Evolutionary conservation across 1,140 invertebrate species (phyloP).

Genomic region (Thaumetopoea pityocampa): DNA sequence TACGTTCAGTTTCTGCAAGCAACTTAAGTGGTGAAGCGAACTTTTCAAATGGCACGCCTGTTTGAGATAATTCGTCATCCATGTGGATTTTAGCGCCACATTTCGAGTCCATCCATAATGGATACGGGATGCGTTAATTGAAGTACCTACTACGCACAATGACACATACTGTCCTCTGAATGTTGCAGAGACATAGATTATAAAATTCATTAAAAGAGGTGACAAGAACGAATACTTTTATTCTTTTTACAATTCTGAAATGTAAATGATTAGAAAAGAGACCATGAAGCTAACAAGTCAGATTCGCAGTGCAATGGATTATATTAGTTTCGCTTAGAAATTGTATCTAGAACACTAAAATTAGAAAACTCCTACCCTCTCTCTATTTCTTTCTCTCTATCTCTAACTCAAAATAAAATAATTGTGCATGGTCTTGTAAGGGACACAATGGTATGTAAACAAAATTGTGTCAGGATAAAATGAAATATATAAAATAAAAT

Average conservation of each 20-base stretch:
- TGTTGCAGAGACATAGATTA: constrained; percentile 36
- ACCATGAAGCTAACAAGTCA: no score
- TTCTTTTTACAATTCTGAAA: background rate
- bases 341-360: no score
- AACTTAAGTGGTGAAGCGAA: background rate
- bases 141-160: constrained; percentile 59
- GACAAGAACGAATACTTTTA: background rate
- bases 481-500: no score
- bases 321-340: no score
- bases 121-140: constrained; percentile 56
- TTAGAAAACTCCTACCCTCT: no score
- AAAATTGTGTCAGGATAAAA: no score
- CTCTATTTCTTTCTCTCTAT: no score
- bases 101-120: constrained; percentile 49
- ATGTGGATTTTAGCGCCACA: constrained; percentile 41
- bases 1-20: background rate
- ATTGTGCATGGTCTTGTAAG: no score
- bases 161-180: constrained; percentile 43
- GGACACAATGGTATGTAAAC: no score
- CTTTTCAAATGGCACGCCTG: background rate
- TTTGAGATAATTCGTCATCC: constrained; percentile 13
- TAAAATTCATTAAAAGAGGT: constrained; percentile 9
- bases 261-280: background rate
- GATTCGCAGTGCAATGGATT: no score
- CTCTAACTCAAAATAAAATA: no score